Conservation (phyloP, 1,140 invertebrate genomes). For the Saccostrea cuccullata region DNA sequence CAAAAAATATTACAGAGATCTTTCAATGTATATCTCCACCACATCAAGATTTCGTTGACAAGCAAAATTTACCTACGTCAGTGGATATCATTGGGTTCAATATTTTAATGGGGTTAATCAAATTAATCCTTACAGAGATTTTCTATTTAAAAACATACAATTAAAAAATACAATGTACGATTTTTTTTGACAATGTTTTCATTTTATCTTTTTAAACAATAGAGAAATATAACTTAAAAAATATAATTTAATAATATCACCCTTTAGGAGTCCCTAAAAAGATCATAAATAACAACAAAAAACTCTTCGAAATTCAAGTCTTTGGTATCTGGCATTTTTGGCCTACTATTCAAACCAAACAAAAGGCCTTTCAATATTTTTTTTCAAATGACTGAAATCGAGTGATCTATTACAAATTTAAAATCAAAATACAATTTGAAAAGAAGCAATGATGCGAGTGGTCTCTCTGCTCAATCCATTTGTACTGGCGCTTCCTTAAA, state of each 20-base stretch:
- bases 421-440: constrained; percentile 24
- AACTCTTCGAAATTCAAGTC: not conserved
- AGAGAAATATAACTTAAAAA: not conserved
- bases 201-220: not conserved
- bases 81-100: not conserved
- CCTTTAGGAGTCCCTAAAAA: not conserved
- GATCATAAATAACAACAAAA: constrained; percentile 35
- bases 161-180: not conserved
- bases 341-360: constrained; percentile 22
- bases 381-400: constrained; percentile 7
- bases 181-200: not conserved
- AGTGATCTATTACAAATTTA: constrained; percentile 25
- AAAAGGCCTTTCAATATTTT: constrained; percentile 14
- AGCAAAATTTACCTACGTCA: not conserved
- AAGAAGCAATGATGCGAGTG: not conserved
- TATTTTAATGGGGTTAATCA: not conserved
- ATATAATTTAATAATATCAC: not conserved
- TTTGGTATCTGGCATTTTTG: not conserved
- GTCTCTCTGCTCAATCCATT: constrained; percentile 2
- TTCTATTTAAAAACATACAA: not conserved
- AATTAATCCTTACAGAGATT: not conserved
- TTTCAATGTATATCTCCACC: not conserved
- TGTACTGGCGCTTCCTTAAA: not conserved
- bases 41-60: not conserved
- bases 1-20: not conserved